Evolutionary conservation across 2,113 vertebrate species (phyloP), one percentile per base, ranked within the genome.

Genomic region (Ramphastos sulfuratus): DNA sequence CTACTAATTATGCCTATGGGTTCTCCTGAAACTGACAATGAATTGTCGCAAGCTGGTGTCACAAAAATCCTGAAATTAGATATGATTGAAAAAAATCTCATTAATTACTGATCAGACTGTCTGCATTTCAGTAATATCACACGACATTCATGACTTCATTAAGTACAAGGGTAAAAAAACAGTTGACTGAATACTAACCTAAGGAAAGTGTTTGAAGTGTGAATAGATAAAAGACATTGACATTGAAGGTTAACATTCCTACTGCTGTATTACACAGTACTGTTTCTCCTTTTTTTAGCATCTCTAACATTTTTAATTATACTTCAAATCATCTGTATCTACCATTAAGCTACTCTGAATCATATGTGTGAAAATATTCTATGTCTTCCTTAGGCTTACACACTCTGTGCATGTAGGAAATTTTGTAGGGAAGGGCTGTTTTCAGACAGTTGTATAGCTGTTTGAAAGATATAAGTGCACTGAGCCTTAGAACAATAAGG

Each of bases 371-470:
- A 83, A 88, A 88, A 81, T 63, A 70, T 39, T 75, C 17, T 59
- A 13, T 72, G 23, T 84, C 82, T 93, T 79, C 74, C 24, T 82
- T 72, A 73, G 58, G 24, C 13, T 78, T 82, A 69, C 25, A 48
- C 56, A 70, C 55, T 82, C 48, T 64, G 4, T 65, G 12, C 9
- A 12, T 19, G 10, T 67, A 93, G 56, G 59, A 72, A 89, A 95
- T 80, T 83, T 16, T 81, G 15, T 54, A 31, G 16, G 10, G 37
- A 82, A 61, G 35, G 9, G 4, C 2, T 84, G 35, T 88, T 76
- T 92, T 94, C 90, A 90, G 70, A 88, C 79, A 46, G 65, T 28
- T 83, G 27, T 90, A 30, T 74, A 59, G 30, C 23, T 95, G 17
- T 75, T 87, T 1, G 7, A 92, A 95, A 56, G 19, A 76, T 69